Base-by-base conservation (phyloP, 2,888 invertebrate genomes). In the Exephanes ischioxanthus region DNA sequence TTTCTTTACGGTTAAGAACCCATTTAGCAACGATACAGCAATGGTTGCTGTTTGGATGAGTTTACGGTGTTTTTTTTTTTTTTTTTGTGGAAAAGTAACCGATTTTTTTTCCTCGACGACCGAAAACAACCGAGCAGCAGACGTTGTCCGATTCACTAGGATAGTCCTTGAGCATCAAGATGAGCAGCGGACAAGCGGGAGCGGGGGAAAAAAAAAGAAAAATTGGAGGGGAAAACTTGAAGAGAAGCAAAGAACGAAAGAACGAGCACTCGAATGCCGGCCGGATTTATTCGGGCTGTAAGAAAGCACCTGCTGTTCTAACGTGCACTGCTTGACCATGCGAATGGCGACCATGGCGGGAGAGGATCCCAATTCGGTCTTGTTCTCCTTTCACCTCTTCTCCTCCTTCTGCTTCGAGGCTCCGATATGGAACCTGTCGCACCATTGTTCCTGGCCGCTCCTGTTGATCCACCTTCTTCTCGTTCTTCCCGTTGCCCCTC, bases 241-340 rank as follows among this genome's bases (percentile, higher is more conserved):
- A 85, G 86, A 83, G 87, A 89, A 90, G 83, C 85, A 87, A 87
- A 91, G 89, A 88, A 87, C 78, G 88, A 45, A 45, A 45, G 88
- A 88, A 86, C 81, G 89, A 88, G 90, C 82, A 87, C 85, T 87
- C 89, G 89, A 88, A 83, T 77, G 89, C 90, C 89, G 90, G 90
- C 89, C 89, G 91, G 92, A 93, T 93, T 93, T 93, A 93, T 92
- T 92, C 91, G 90, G 90, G 89, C 91, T 90, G 92, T 93, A 93
- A 94, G 93, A 93, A 93, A 94, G 94, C 93, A 94, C 93, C 93
- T 93, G 93, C 93, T 93, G 92, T 92, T 92, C 90, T 89, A 89
- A 89, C 89, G 90, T 90, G 87, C 88, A 87, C 88, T 86, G 77
- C 86, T 71, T 75, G 68, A 55, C 79, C 68, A 70, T 67, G 58